Evolutionary conservation across 2,888 invertebrate species (phyloP).

Genomic region (Erebia aethiops): DNA sequence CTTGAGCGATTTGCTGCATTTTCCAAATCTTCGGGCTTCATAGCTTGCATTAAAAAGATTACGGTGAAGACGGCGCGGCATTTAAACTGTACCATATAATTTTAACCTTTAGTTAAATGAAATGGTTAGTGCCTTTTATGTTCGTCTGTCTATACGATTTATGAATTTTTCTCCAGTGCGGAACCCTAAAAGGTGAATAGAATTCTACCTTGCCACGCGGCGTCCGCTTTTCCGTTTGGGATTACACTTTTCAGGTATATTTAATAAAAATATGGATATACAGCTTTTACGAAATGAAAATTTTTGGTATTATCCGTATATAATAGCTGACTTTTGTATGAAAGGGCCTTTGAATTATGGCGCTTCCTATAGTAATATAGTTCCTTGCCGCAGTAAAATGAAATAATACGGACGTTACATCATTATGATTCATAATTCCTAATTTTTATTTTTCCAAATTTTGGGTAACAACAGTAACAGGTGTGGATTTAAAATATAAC

Average conservation of each 20-base stretch:
- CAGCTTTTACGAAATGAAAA: slow-evolving; percentile 35
- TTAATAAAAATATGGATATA: slow-evolving; percentile 38
- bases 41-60: too few species aligned
- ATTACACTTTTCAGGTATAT: slow-evolving; percentile 31
- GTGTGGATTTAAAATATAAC: slow-evolving; percentile 6
- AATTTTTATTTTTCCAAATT: too few species aligned
- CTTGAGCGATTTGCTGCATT: too few species aligned
- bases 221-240: slow-evolving; percentile 21
- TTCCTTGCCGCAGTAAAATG: slow-evolving; percentile 11
- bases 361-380: slow-evolving; percentile 9
- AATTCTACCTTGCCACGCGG: slow-evolving; percentile 11
- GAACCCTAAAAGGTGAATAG: slow-evolving; percentile 19
- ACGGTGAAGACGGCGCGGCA: too few species aligned
- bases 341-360: slow-evolving; percentile 22
- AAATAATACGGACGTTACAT: not conserved
- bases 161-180: not conserved
- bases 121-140: too few species aligned
- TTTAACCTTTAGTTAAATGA: too few species aligned
- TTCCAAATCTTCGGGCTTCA: too few species aligned
- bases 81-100: too few species aligned
- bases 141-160: not conserved
- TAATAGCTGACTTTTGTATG: slow-evolving; percentile 12
- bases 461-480: too few species aligned
- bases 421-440: not conserved
- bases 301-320: slow-evolving; percentile 29